Evolutionary conservation across 2,113 vertebrate species (phyloP).

Genomic region (Elephantulus edwardii): DNA sequence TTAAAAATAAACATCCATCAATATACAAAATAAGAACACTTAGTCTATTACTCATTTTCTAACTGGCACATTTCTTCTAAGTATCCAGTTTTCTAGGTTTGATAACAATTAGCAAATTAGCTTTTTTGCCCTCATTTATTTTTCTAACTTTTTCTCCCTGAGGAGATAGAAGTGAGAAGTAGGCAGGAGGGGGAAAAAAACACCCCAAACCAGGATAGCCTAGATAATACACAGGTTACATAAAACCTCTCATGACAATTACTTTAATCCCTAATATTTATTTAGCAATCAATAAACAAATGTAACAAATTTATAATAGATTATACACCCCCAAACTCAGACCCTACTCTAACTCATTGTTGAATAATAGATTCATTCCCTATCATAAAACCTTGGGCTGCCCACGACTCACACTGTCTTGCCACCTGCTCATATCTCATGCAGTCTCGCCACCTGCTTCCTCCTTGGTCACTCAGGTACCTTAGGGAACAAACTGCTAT

Average conservation of each 20-base stretch:
- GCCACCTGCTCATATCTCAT: too few species aligned
- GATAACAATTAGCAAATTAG: background rate
- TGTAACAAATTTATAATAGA: constrained; percentile 3
- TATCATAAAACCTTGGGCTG: background rate
- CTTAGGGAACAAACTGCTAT: too few species aligned
- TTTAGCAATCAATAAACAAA: constrained; percentile 33
- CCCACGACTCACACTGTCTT: too few species aligned
- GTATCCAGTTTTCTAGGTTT: background rate
- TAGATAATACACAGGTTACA: background rate
- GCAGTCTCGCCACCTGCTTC: too few species aligned
- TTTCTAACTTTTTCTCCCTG: constrained; percentile 18
- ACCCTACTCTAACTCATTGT: background rate
- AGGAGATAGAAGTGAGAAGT: background rate
- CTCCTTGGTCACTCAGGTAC: too few species aligned
- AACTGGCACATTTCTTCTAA: background rate
- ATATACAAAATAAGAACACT: background rate
- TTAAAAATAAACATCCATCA: constrained; percentile 35
- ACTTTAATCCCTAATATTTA: constrained; percentile 39
- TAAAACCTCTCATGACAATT: constrained; percentile 43
- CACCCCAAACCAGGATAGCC: background rate
- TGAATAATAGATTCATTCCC: background rate
- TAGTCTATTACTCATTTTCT: background rate
- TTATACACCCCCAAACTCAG: background rate
- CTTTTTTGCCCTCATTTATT: constrained; percentile 9
- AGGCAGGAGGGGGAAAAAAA: background rate